phyloP scores from a whole-genome alignment of 2,797 vertebrate species.

The Pantherophis vulpinus region DNA sequence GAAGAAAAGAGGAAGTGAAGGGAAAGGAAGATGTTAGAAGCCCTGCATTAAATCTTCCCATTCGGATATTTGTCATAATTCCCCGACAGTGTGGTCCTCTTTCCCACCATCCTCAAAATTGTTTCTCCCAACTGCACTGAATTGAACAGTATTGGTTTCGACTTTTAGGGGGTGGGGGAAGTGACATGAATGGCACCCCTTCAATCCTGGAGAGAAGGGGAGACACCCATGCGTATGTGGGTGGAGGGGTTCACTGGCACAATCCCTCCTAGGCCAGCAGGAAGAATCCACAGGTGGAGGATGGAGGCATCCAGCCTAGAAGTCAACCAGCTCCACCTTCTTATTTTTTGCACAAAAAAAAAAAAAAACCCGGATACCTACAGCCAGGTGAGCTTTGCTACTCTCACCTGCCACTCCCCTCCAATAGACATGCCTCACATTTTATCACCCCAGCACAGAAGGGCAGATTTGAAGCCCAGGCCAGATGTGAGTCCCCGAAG shows the following conservation, averaged over 20 bases:
- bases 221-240: rapidly evolving
- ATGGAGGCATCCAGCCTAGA: not conserved
- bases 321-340: not conserved
- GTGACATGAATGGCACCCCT: not conserved
- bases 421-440: not conserved
- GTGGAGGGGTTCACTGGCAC: not conserved
- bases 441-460: not conserved
- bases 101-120: not conserved
- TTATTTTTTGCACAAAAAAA: not conserved
- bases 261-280: not conserved
- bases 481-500: not conserved
- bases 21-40: not conserved
- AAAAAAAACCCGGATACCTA: not conserved
- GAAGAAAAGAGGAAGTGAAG: not conserved
- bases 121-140: not conserved
- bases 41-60: not conserved
- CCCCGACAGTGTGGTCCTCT: not conserved
- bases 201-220: not conserved
- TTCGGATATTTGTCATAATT: not conserved
- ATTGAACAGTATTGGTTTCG: not conserved
- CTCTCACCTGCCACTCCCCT: not conserved
- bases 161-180: not conserved
- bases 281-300: not conserved
- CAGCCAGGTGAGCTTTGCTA: not conserved
- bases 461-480: not conserved